phyloP scores from a whole-genome alignment of 2,797 vertebrate genomes.

The Pangasius sanitwongsei region DNA sequence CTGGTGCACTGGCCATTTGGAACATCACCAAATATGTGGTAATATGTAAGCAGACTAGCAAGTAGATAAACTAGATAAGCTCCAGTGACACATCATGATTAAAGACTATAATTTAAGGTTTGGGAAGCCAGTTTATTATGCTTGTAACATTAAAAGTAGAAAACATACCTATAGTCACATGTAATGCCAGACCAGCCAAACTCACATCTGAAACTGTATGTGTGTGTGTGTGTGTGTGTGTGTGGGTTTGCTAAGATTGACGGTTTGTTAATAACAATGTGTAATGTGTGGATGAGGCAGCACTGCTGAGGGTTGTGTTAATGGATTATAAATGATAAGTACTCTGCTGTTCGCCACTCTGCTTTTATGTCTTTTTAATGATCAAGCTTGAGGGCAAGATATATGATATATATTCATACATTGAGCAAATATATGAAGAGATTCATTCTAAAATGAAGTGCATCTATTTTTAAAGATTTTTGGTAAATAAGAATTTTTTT shows the following conservation, averaged over 20 bases:
- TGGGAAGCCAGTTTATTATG: neutral
- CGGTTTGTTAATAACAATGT: neutral
- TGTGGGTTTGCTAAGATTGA: neutral
- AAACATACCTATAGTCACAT: neutral
- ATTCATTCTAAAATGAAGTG: neutral
- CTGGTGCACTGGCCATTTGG: neutral
- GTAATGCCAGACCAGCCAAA: neutral
- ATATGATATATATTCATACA: neutral
- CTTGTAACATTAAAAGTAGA: neutral
- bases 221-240: neutral
- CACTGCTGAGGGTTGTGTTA: constrained; percentile 34
- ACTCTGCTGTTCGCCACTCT: constrained; percentile 24
- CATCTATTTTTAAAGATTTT: neutral
- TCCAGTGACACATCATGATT: neutral
- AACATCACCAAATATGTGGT: neutral
- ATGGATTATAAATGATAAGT: constrained; percentile 47
- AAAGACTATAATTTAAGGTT: neutral
- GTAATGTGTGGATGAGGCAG: constrained; percentile 6
- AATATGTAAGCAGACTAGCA: neutral
- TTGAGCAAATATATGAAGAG: neutral
- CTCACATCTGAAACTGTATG: neutral
- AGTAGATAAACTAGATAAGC: neutral
- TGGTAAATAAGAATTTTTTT: neutral
- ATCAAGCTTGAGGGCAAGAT: constrained; percentile 21
- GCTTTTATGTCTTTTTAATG: constrained; percentile 38